Evolutionary conservation across 2,797 vertebrate genomes (phyloP).

Genomic region (Synaphobranchus kaupii): DNA sequence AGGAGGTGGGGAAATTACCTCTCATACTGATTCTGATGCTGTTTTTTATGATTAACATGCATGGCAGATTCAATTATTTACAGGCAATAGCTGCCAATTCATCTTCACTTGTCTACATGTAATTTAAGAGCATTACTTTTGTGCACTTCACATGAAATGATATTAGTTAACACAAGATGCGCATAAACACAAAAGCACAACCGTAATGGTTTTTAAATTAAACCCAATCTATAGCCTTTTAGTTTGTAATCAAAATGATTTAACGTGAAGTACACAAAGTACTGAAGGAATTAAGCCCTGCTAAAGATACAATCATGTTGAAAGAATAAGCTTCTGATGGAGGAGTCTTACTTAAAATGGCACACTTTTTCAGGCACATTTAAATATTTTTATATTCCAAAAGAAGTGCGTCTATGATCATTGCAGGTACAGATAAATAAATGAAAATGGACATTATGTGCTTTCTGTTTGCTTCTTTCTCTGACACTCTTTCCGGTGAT

Average conservation of each 20-base stretch:
- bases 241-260: not conserved
- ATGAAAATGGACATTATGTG: not conserved
- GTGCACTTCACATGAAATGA: not conserved
- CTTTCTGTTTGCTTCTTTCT: not conserved
- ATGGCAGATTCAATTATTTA: not conserved
- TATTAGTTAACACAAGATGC: no score
- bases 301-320: not conserved
- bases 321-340: not conserved
- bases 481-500: not conserved
- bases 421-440: not conserved
- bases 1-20: not conserved
- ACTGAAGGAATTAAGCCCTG: no score
- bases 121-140: not conserved
- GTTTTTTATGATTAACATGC: not conserved
- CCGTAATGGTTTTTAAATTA: not conserved
- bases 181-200: conserved; percentile 7
- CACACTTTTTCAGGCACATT: not conserved
- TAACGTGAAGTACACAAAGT: no score
- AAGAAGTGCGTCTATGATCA: not conserved
- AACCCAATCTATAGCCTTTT: not conserved
- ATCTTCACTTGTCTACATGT: not conserved
- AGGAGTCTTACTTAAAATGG: not conserved
- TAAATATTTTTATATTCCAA: not conserved
- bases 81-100: not conserved
- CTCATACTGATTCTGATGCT: not conserved